A percentile compares a stretch with the other conserved stretches of the same genome.
phyloP scores from a whole-genome alignment of 2,113 vertebrate genomes.

The Clarias magur region DNA sequence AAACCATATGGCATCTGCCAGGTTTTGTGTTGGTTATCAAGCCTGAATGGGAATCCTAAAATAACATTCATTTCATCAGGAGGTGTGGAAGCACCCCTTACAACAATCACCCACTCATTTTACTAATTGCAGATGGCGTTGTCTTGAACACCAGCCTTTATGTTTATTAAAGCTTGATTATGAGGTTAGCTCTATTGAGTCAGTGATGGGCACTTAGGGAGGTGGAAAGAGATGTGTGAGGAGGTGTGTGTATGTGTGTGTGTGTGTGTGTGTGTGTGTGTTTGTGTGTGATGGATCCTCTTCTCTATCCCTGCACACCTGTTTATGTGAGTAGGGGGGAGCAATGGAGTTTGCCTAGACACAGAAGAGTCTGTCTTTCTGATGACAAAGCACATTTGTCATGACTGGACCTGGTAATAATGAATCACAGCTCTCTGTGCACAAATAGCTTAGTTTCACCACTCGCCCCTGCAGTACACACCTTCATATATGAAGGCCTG shows the following conservation, averaged over 20 bases:
- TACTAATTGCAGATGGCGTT: conserved; percentile 31
- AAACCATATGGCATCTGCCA: conserved; percentile 38
- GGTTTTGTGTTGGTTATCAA: not conserved
- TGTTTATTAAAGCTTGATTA: conserved; percentile 50
- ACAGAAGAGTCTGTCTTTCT: conserved; percentile 32
- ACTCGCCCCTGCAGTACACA: not conserved
- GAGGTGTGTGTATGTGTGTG: conserved; percentile 5
- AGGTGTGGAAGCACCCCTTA: conserved; percentile 16
- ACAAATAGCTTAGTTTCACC: conserved; percentile 1
- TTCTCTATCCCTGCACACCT: conserved; percentile 36
- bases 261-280: conserved; percentile 15
- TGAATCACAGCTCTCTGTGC: conserved; percentile 19
- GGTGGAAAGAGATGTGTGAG: conserved; percentile 22
- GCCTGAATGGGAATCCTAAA: conserved; percentile 33
- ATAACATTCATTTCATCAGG: conserved; percentile 36
- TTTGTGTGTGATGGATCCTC: conserved; percentile 33
- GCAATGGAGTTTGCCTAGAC: conserved; percentile 19
- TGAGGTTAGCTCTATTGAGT: conserved; percentile 45
- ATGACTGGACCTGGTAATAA: not conserved
- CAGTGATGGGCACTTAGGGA: conserved; percentile 25
- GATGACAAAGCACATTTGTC: conserved; percentile 33
- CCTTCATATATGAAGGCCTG: not conserved
- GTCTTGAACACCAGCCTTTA: conserved; percentile 39
- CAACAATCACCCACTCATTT: conserved; percentile 47
- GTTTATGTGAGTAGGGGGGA: conserved; percentile 39